Conservation (phyloP, 2,113 vertebrate genomes). For the Pampusana beccarii region DNA sequence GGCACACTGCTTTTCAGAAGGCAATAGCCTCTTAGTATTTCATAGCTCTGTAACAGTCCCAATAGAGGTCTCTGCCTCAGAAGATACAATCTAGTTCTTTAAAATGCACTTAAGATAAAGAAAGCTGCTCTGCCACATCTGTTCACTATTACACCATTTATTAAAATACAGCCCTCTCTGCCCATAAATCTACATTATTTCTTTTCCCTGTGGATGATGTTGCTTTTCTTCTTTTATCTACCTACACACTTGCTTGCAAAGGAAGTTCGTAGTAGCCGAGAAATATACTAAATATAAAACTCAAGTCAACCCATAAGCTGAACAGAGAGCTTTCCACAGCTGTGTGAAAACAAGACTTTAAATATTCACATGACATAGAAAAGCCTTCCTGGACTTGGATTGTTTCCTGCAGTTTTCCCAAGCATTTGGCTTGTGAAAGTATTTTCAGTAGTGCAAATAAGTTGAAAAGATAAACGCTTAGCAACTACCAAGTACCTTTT, state of each 20-base stretch:
- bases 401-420: background rate
- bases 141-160: background rate
- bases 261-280: background rate
- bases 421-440: background rate
- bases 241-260: background rate
- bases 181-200: background rate
- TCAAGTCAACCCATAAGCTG: background rate
- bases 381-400: background rate
- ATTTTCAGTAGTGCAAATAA: background rate
- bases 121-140: background rate
- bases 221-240: background rate
- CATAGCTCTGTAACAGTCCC: background rate
- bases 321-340: background rate
- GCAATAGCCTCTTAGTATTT: background rate
- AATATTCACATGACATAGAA: background rate
- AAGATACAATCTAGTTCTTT: background rate
- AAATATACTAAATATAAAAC: background rate
- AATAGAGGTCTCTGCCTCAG: background rate
- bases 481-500: background rate
- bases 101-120: background rate
- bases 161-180: background rate
- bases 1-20: background rate
- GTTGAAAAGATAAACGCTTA: background rate
- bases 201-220: background rate
- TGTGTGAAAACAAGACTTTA: background rate